Base-by-base conservation (phyloP, 2,113 vertebrate species). In the Clarias batrachus region DNA sequence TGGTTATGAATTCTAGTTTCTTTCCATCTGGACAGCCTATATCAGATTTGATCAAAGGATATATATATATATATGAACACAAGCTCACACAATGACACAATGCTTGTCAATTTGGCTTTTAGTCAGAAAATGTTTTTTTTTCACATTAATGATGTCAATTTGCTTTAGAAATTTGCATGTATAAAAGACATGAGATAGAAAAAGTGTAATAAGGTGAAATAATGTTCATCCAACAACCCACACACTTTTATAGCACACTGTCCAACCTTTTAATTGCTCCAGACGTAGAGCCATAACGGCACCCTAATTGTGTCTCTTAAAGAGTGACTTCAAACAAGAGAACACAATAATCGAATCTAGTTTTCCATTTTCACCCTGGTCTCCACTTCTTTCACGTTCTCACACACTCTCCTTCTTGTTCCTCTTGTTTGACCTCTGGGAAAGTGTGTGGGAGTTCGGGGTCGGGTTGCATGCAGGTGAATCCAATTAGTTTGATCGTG, bases 1-100 rank as follows among this genome's bases (percentile, higher is more conserved):
- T 98, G 87, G 98, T 99, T 93, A 99, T 98, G 92, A 99, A 99
- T 93, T 99, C 98, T 92, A 95, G 91, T 93, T 99, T 99, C 95
- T 99, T 99, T 83, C 95, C 97, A 90, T 98, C 98, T 56, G 98
- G 98, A 88, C 98, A 99, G 87, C 98, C 98, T 99, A 94, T 81
- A 94, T 81, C 91, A 85, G 76, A 91, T 92, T 84, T 63, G 65
- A 83, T 59, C 60, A 77, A 86, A 70, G 13, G 14, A 82, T 17
- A 30, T 33, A 30, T 0, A 37, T 27, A 33, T 33, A 33, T 33
- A 33, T 33, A 82, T 82, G 16, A 86, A 25, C 37, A 83, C 33
- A 86, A 82, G 41, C 16, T 83, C 16, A 56, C 16, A 85, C 52
- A 21, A 54, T 11, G 4, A 56, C 54, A 62, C 11, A 37, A 11